Percentiles rank a stretch among this genome's conserved stretches.
Conservation (phyloP, 2,113 vertebrate genomes). For the Pipa parva region DNA sequence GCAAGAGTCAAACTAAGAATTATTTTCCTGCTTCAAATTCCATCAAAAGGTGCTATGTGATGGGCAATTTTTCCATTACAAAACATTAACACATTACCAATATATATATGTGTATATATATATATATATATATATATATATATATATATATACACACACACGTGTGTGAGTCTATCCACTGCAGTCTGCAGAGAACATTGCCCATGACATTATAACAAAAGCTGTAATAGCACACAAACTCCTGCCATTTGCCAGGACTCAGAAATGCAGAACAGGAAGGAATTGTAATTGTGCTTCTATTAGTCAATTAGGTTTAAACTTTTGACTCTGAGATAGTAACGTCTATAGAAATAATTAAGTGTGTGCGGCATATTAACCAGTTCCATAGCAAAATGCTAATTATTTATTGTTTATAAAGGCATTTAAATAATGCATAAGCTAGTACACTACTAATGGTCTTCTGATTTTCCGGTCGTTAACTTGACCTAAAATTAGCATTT, state of each 20-base stretch:
- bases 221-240: slow-evolving; percentile 49
- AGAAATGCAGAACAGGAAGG: slow-evolving; percentile 5
- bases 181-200: slow-evolving; percentile 45
- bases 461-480: slow-evolving; percentile 76
- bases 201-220: slow-evolving; percentile 45
- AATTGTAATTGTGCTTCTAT: background rate
- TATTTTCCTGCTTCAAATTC: slow-evolving; percentile 45
- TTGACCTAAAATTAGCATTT: slow-evolving; percentile 75
- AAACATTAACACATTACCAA: too few relatives aligned
- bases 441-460: slow-evolving; percentile 56
- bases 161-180: slow-evolving; percentile 18
- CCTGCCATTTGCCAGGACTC: slow-evolving; percentile 36
- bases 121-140: too few relatives aligned
- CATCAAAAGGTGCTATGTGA: slow-evolving; percentile 26
- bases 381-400: slow-evolving; percentile 57
- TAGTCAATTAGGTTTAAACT: slow-evolving; percentile 36
- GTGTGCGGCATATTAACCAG: slow-evolving; percentile 50
- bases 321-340: slow-evolving; percentile 33
- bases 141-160: too few relatives aligned
- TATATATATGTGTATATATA: too few relatives aligned
- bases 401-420: slow-evolving; percentile 75
- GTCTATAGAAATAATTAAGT: slow-evolving; percentile 52
- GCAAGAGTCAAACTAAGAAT: slow-evolving; percentile 47
- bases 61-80: too few relatives aligned
- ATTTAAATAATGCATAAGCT: slow-evolving; percentile 59